Conservation (phyloP, 2,797 vertebrate species). For the Tamandua tetradactyla region DNA sequence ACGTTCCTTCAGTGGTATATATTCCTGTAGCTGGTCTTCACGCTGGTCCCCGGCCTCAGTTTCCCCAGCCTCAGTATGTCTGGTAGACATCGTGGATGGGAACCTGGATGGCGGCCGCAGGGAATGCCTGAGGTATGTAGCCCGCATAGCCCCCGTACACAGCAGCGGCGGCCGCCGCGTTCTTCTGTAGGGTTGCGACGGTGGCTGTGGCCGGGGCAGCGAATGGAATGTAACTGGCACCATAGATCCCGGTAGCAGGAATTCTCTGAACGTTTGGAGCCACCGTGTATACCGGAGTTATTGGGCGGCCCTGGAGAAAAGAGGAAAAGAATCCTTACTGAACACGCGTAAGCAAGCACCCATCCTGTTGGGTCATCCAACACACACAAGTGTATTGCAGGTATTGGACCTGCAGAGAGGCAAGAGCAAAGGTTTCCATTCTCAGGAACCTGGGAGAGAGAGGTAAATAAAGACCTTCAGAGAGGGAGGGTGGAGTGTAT, state of each 20-base stretch:
- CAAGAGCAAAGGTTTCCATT: background rate
- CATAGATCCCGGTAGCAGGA: slow-evolving; percentile 91
- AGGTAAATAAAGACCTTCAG: background rate
- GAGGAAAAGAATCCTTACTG: background rate
- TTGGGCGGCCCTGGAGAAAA: slow-evolving; percentile 92
- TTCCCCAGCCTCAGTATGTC: slow-evolving; percentile 92
- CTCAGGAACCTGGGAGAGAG: background rate
- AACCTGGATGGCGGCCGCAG: slow-evolving; percentile 92
- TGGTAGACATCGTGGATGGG: slow-evolving; percentile 97
- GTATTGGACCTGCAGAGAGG: background rate
- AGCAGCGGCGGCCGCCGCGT: slow-evolving; percentile 88
- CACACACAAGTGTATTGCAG: too few species aligned
- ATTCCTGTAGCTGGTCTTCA: slow-evolving; percentile 25
- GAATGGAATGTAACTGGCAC: slow-evolving; percentile 93
- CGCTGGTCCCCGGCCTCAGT: too few species aligned
- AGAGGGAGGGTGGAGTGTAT: background rate
- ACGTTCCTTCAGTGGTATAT: slow-evolving; percentile 91
- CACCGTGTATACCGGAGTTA: slow-evolving; percentile 98
- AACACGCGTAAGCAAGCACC: accelerated
- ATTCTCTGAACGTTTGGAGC: slow-evolving; percentile 95
- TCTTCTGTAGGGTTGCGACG: slow-evolving; percentile 97
- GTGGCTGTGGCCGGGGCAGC: slow-evolving; percentile 91
- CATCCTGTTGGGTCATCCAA: too few species aligned
- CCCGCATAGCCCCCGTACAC: slow-evolving; percentile 90
- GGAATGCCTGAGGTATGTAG: slow-evolving; percentile 96